phyloP scores from a whole-genome alignment of 2,888 invertebrate genomes.

The Hypomecis punctinalis region DNA sequence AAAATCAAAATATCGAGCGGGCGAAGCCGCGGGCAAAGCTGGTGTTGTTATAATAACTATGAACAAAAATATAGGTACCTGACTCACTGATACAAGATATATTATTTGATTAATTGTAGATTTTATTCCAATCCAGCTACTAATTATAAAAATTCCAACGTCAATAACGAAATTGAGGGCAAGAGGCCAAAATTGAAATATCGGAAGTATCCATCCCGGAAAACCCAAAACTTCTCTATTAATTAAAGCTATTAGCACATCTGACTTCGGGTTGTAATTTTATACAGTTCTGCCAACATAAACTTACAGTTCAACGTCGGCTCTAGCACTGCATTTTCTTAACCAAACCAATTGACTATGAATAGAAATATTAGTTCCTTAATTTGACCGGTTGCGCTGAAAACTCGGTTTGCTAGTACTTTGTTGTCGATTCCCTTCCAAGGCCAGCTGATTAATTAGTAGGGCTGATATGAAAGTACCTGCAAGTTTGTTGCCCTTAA shows the following conservation, averaged over 20 bases:
- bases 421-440: slow-evolving; percentile 67
- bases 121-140: too few species aligned
- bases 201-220: slow-evolving; percentile 30
- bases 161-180: background rate
- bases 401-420: slow-evolving; percentile 39
- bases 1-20: too few species aligned
- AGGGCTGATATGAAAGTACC: slow-evolving; percentile 76
- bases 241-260: slow-evolving; percentile 67
- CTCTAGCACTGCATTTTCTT: background rate
- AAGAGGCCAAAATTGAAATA: slow-evolving; percentile 4
- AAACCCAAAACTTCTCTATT: slow-evolving; percentile 58
- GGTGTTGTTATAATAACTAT: too few species aligned
- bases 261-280: slow-evolving; percentile 65
- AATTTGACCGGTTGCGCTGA: background rate
- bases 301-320: background rate
- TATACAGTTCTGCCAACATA: slow-evolving; percentile 46
- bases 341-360: background rate
- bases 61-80: too few species aligned
- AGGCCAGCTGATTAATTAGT: slow-evolving; percentile 76
- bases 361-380: background rate
- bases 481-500: slow-evolving; percentile 70
- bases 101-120: too few species aligned
- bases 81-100: too few species aligned
- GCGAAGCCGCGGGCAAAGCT: too few species aligned
- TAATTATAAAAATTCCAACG: background rate